These are phyloP conservation scores for Athetis lepigone DNA, from an alignment of 2,888 invertebrate species.

Conservation along the genomic window DNA sequence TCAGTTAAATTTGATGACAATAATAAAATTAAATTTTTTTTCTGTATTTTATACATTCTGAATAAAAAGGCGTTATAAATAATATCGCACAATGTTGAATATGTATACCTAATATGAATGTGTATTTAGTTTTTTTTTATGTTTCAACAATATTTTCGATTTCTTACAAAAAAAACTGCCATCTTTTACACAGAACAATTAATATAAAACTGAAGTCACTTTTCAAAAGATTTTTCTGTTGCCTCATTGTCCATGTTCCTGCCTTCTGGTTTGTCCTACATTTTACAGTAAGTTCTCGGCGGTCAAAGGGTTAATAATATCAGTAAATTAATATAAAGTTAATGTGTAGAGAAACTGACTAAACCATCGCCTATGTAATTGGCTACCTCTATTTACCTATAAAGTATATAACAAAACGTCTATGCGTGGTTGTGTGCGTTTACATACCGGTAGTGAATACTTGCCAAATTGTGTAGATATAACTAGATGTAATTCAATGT, in stretches of 20 bases:
- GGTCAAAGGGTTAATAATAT: slow-evolving; percentile 27
- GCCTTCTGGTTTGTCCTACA: not conserved
- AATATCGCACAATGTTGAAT: too few species aligned
- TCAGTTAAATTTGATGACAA: slow-evolving; percentile 2
- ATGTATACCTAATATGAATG: too few species aligned
- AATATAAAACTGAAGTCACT: too few species aligned
- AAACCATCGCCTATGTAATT: slow-evolving; percentile 56
- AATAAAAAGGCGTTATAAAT: too few species aligned
- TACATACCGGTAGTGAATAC: slow-evolving; percentile 72
- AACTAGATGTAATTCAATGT: slow-evolving; percentile 83
- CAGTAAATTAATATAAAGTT: slow-evolving; percentile 19
- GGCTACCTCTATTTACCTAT: slow-evolving; percentile 65
- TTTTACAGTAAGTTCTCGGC: not conserved
- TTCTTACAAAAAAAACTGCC: too few species aligned
- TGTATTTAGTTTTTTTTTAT: too few species aligned
- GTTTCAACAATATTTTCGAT: too few species aligned
- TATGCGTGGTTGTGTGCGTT: slow-evolving; percentile 70
- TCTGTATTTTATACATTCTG: too few species aligned
- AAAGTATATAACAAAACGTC: slow-evolving; percentile 41
- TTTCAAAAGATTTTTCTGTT: too few species aligned
- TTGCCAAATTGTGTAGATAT: slow-evolving; percentile 81
- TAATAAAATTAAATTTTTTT: not conserved
- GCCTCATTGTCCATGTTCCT: too few species aligned
- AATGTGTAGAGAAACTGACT: slow-evolving; percentile 9
- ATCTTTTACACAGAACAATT: too few species aligned